phyloP scores from a whole-genome alignment of 2,888 invertebrate genomes.

The Ptycholaimellus sp. region DNA sequence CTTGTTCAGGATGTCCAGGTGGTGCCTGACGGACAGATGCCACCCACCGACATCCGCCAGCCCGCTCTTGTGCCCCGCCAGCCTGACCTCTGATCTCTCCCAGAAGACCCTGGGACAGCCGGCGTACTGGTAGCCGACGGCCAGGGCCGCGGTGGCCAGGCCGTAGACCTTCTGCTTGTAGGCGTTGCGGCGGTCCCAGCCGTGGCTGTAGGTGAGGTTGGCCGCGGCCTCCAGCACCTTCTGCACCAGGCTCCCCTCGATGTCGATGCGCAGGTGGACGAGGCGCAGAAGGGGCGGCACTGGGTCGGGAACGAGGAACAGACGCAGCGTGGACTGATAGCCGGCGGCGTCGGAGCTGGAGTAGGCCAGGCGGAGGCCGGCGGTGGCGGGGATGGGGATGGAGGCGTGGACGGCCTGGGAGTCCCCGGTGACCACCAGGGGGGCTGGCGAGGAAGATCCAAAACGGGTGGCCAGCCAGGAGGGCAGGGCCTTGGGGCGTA shows the following conservation, averaged over 20 bases:
- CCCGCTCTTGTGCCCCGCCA: conserved; percentile 83
- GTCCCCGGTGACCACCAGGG: conserved; percentile 6
- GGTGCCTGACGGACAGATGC: conserved; percentile 91
- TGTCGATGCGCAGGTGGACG: conserved; percentile 73
- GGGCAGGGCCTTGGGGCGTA: conserved; percentile 9
- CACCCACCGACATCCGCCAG: conserved; percentile 91
- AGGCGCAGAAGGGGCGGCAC: conserved; percentile 57
- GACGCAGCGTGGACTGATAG: conserved; percentile 69
- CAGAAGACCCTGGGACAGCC: conserved; percentile 61
- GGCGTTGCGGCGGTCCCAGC: conserved; percentile 91
- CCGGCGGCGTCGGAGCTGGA: conserved; percentile 81
- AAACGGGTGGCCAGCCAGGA: conserved; percentile 8
- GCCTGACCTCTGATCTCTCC: conserved; percentile 73
- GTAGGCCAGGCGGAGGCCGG: conserved; percentile 61
- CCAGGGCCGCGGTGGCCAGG: conserved; percentile 53
- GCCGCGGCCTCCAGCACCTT: conserved; percentile 60
- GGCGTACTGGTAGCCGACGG: conserved; percentile 77
- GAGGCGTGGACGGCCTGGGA: conserved; percentile 11
- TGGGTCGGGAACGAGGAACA: conserved; percentile 53
- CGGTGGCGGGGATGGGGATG: conserved; percentile 67
- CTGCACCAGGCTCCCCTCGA: conserved; percentile 71
- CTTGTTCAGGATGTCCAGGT: conserved; percentile 92
- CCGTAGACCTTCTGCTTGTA: conserved; percentile 95
- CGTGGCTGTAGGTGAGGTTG: conserved; percentile 78
- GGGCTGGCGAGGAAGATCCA: no score